Percentiles rank a stretch among this genome's conserved stretches.
These are phyloP conservation scores for Lasioglossum zephyrum DNA, from an alignment of 2,888 invertebrate genomes.

Conservation along the genomic window DNA sequence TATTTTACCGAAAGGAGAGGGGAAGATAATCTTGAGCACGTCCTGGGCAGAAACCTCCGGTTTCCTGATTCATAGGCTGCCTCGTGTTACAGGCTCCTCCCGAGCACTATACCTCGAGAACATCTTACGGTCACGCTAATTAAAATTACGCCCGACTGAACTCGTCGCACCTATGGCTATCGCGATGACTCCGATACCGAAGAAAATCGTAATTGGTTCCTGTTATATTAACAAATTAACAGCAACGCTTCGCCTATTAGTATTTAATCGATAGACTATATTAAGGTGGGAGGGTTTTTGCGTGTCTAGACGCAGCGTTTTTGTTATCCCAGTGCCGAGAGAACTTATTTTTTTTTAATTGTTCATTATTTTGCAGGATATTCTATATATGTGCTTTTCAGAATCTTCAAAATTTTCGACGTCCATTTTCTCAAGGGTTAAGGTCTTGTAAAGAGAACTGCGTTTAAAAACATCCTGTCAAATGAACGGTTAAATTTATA, in stretches of 20 bases:
- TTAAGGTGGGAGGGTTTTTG: too few species aligned
- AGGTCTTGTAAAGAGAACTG: too few species aligned
- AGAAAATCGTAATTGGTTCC: constrained; percentile 54
- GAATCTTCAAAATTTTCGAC: too few species aligned
- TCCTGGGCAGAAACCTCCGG: constrained; percentile 53
- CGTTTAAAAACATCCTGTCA: too few species aligned
- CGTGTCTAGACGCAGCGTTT: too few species aligned
- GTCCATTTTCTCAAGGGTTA: too few species aligned
- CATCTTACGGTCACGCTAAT: constrained; percentile 50
- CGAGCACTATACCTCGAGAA: constrained; percentile 4
- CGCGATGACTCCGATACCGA: constrained; percentile 30
- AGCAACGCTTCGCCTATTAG: neutral
- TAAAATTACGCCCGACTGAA: constrained; percentile 59
- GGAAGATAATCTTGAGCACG: constrained; percentile 54
- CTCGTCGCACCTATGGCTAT: constrained; percentile 40
- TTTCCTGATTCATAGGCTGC: constrained; percentile 62
- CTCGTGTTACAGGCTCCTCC: constrained; percentile 52
- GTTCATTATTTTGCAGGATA: too few species aligned
- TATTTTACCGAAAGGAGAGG: constrained; percentile 40
- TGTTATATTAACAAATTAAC: constrained; percentile 11
- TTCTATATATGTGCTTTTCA: too few species aligned
- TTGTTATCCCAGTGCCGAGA: too few species aligned
- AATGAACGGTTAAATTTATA: too few species aligned
- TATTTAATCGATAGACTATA: neutral
- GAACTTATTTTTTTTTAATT: too few species aligned